Evolutionary conservation across 1,140 invertebrate genomes (phyloP), one percentile per base, ranked within the genome.

Genomic region (Mylabris phalerata): DNA sequence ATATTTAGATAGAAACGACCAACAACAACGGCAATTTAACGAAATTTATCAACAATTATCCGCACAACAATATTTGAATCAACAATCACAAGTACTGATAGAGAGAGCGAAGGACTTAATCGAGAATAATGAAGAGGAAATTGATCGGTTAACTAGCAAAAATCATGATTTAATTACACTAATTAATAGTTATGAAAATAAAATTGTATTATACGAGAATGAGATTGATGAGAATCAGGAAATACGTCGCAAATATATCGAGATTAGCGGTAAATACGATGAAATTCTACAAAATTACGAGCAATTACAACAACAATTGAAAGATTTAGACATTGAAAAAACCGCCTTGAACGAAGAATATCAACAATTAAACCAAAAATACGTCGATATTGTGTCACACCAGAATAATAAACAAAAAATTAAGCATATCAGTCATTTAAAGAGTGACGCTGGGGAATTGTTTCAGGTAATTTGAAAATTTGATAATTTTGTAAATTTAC

Each of bases 331-430:
- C 57, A 10, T 41, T 52, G 45, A 43, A 10, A 42, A 60, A 9
- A n/a, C 9, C 41, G 41, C 32, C 4, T 2, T 49, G 38, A 26
- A 48, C 40, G 44, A 42, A 48, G 67, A 71, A 56, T 50, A 56
- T 11, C 48, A 52, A 11, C 38, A 41, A 7, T 50, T 69, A 10
- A 44, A 61, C 4, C 67, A 76, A 43, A 81, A 84, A 63, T 85
- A 85, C 67, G 80, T 80, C 1, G 76, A 82, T 55, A 67, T 84
- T 48, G 67, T 87, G 5, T 84, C 83, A 3, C 83, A 87, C 64
- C 82, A 85, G 55, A 88, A 87, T 66, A 78, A 82, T 52, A 84
- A 81, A 58, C 84, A 87, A 64, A 85, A 83, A 66, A 84, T 86
- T 27, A 82, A 83, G 56, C 81, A 86, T 58, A 68, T 87, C 7